These are phyloP conservation scores for Gorsachius goisagi DNA, from an alignment of 2,113 vertebrate species.

Conservation along the genomic window DNA sequence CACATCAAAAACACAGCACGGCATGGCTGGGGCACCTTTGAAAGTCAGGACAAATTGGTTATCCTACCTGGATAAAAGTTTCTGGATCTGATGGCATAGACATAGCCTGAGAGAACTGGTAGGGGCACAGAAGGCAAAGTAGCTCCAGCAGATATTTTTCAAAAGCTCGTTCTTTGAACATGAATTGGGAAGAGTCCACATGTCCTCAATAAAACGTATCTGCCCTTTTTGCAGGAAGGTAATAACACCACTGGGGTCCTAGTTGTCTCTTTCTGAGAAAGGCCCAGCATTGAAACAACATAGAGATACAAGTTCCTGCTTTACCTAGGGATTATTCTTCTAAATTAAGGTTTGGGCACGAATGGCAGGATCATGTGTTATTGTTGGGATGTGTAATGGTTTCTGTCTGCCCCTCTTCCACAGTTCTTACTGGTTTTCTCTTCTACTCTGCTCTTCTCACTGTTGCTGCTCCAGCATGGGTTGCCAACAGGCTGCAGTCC, in stretches of 20 bases:
- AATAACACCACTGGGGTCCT: background rate
- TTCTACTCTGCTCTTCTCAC: background rate
- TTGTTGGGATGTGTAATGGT: background rate
- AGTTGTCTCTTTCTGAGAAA: background rate
- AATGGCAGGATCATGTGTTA: background rate
- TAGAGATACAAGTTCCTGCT: background rate
- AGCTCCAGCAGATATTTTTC: background rate
- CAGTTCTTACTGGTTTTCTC: background rate
- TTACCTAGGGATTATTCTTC: background rate
- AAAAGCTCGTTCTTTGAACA: background rate
- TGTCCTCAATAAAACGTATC: background rate
- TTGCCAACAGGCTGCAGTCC: background rate
- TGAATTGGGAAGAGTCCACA: background rate
- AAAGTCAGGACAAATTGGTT: background rate
- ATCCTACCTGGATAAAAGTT: background rate
- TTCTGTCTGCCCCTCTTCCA: background rate
- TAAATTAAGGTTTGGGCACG: background rate
- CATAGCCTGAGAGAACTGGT: background rate
- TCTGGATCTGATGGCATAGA: background rate
- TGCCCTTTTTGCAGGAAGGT: background rate
- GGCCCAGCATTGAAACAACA: background rate
- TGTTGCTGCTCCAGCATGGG: background rate
- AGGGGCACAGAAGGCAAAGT: background rate
- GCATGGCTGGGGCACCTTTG: background rate
- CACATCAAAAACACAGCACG: background rate